These are phyloP conservation scores for Eristalis pertinax DNA, from an alignment of 2,888 invertebrate genomes.

Conservation along the genomic window DNA sequence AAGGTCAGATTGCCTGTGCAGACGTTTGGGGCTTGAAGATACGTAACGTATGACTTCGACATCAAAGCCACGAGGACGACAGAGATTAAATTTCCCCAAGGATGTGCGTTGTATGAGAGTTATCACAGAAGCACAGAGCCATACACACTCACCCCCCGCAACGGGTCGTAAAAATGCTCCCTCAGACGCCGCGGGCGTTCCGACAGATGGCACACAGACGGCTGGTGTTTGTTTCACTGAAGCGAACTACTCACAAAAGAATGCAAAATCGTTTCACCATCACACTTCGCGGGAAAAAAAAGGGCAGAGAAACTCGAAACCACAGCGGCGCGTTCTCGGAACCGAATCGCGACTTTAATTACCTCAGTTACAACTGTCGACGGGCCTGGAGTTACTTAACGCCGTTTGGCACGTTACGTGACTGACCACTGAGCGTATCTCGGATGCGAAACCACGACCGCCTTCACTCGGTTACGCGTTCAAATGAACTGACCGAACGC, in stretches of 20 bases:
- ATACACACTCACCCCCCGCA: slow-evolving; percentile 18
- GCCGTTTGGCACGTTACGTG: slow-evolving; percentile 16
- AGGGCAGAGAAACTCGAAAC: slow-evolving; percentile 23
- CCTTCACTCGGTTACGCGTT: slow-evolving; percentile 57
- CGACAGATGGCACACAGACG: background rate
- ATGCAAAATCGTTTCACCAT: background rate
- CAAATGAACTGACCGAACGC: slow-evolving; percentile 62
- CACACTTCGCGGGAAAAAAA: background rate
- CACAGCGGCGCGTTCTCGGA: slow-evolving; percentile 9
- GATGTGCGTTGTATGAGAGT: slow-evolving; percentile 27
- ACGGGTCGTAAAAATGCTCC: background rate
- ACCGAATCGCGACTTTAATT: slow-evolving; percentile 43
- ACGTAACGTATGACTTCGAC: slow-evolving; percentile 15
- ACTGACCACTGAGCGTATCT: slow-evolving; percentile 20
- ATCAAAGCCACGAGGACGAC: slow-evolving; percentile 51
- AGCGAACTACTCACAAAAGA: slow-evolving; percentile 33
- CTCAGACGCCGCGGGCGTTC: slow-evolving; percentile 4
- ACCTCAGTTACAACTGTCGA: slow-evolving; percentile 36
- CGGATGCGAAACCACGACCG: slow-evolving; percentile 29
- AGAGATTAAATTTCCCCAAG: slow-evolving; percentile 50
- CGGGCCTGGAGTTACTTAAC: slow-evolving; percentile 47
- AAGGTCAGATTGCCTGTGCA: slow-evolving; percentile 6
- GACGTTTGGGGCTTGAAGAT: background rate
- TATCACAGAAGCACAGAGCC: slow-evolving; percentile 4
- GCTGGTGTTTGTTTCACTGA: background rate